phyloP scores from a whole-genome alignment of 2,113 vertebrate genomes.

The Microtus montanus region DNA sequence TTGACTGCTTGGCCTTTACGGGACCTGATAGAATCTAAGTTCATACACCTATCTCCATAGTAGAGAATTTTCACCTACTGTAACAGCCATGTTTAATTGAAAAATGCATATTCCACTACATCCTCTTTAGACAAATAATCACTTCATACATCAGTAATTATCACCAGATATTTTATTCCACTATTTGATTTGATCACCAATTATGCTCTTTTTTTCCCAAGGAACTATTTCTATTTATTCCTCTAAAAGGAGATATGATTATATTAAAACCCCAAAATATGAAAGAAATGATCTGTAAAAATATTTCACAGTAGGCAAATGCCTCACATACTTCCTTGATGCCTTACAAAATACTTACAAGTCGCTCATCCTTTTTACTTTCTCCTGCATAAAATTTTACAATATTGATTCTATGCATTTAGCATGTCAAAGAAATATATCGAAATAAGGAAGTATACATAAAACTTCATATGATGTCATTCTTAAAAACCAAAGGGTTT shows the following conservation, averaged over 20 bases:
- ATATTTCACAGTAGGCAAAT: background rate
- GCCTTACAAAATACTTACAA: background rate
- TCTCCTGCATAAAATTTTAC: background rate
- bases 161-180: background rate
- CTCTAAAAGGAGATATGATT: background rate
- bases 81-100: background rate
- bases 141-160: background rate
- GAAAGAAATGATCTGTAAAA: background rate
- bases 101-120: background rate
- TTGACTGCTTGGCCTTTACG: background rate
- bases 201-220: background rate
- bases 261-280: background rate
- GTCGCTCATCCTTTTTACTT: background rate
- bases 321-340: background rate
- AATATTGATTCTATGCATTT: background rate
- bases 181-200: background rate
- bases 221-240: slow-evolving; percentile 7
- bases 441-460: background rate
- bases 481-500: background rate
- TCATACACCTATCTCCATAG: background rate
- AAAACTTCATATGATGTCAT: background rate
- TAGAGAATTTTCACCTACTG: background rate
- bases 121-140: background rate
- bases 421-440: background rate
- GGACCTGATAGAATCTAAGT: background rate